Evolutionary conservation across 2,797 vertebrate species (phyloP).

Genomic region (Poeciliopsis turneri): DNA sequence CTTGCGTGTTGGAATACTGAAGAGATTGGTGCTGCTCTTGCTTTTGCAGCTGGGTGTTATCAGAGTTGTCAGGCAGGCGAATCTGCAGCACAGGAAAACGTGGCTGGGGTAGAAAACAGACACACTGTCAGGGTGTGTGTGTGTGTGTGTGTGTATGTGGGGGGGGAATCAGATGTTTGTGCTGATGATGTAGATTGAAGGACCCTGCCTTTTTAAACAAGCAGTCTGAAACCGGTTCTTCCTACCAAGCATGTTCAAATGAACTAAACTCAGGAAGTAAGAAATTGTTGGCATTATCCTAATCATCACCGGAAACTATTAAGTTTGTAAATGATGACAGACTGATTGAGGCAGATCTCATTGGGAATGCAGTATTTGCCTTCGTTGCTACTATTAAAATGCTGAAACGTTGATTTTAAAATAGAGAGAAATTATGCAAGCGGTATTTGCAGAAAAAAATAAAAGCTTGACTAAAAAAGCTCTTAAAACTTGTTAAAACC

Average conservation of each 20-base stretch:
- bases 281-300: background rate
- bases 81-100: constrained; percentile 66
- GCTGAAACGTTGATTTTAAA: background rate
- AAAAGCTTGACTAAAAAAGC: background rate
- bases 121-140: constrained; percentile 32
- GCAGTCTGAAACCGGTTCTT: background rate
- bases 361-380: background rate
- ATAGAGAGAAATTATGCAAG: background rate
- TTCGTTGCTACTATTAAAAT: background rate
- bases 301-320: background rate
- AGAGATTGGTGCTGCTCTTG: constrained; percentile 58
- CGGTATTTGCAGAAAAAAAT: background rate
- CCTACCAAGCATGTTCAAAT: background rate
- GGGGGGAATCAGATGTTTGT: constrained; percentile 6
- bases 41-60: constrained; percentile 63
- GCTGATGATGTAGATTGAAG: constrained; percentile 18
- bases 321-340: background rate
- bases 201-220: constrained; percentile 7
- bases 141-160: background rate
- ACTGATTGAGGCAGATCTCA: background rate
- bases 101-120: constrained; percentile 62
- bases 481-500: background rate
- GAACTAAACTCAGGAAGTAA: background rate
- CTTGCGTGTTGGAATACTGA: constrained; percentile 37
- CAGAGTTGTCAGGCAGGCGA: constrained; percentile 65